Evolutionary conservation across 2,797 vertebrate genomes (phyloP).

Genomic region (Salarias fasciatus): DNA sequence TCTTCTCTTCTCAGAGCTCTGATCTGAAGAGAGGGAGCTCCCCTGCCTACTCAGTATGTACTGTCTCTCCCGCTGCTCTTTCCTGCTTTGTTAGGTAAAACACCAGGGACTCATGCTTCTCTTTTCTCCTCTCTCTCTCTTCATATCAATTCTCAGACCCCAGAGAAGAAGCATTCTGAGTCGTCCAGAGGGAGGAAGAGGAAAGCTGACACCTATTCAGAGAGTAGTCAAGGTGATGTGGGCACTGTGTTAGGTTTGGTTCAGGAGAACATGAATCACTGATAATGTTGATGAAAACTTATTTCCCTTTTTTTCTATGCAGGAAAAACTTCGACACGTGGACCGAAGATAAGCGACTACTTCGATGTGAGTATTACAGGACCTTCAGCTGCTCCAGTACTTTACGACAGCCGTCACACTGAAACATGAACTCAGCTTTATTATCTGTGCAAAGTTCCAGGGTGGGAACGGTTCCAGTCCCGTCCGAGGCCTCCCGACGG

Average conservation of each 20-base stretch:
- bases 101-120: conserved; percentile 43
- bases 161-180: conserved; percentile 97
- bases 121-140: conserved; percentile 26
- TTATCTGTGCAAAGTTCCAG: conserved; percentile 85
- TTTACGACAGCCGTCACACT: not conserved
- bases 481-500: conserved; percentile 92
- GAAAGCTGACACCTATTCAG: conserved; percentile 96
- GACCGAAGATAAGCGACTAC: conserved; percentile 98
- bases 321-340: conserved; percentile 95
- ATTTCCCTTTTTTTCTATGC: conserved; percentile 40
- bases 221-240: conserved; percentile 95
- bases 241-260: not conserved
- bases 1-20: conserved; percentile 71
- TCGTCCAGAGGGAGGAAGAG: conserved; percentile 95
- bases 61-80: conserved; percentile 59
- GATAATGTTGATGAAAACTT: not conserved
- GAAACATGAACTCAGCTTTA: not conserved
- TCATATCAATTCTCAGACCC: conserved; percentile 85
- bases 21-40: conserved; percentile 86
- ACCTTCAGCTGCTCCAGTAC: not conserved
- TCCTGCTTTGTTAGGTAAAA: conserved; percentile 62
- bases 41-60: conserved; percentile 85
- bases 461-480: conserved; percentile 97
- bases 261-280: not conserved
- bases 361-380: conserved; percentile 89